phyloP scores from a whole-genome alignment of 2,797 vertebrate species.

The Argyrosomus regius region DNA sequence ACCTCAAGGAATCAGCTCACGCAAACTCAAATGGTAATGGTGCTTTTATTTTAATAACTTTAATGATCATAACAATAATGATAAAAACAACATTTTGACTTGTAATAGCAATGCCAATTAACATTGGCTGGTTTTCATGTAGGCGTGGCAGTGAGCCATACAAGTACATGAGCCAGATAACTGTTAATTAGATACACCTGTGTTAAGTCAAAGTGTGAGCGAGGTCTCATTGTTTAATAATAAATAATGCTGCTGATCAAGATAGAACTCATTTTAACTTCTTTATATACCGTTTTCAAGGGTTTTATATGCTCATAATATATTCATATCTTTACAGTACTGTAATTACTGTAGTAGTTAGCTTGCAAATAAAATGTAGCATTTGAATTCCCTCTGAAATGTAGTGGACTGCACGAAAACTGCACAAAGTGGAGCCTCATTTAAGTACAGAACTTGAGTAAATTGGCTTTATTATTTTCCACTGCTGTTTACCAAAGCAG shows the following conservation, averaged over 20 bases:
- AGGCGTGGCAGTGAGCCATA: background rate
- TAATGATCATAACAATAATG: background rate
- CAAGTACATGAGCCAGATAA: background rate
- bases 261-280: background rate
- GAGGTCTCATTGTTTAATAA: background rate
- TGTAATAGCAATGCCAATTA: too few species aligned
- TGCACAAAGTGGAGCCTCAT: background rate
- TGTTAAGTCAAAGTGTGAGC: slow-evolving; percentile 7
- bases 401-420: background rate
- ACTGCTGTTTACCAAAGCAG: background rate
- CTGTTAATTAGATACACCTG: slow-evolving; percentile 9
- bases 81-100: background rate
- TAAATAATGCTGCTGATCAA: background rate
- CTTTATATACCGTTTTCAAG: background rate
- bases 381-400: background rate
- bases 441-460: background rate
- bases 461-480: background rate
- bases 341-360: too few species aligned
- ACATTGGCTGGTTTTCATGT: background rate
- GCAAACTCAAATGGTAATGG: background rate
- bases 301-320: background rate
- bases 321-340: background rate
- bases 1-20: background rate
- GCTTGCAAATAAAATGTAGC: background rate
- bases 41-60: background rate